Evolutionary conservation across 2,113 vertebrate species (phyloP), one percentile per base, ranked within the genome.

Genomic region (Uropsilus gracilis): DNA sequence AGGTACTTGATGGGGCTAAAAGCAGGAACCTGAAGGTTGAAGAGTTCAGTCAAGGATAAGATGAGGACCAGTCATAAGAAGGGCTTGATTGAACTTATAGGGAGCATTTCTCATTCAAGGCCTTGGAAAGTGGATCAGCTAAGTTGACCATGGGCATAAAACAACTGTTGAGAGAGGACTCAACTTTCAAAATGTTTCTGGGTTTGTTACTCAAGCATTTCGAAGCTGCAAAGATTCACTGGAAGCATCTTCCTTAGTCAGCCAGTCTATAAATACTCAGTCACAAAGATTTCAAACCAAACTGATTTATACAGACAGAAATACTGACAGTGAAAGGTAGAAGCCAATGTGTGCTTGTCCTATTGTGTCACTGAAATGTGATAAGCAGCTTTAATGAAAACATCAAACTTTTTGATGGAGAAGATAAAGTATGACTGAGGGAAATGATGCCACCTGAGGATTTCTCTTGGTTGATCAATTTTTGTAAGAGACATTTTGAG

Each of bases 331-430:
- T 13, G 42, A 59, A 59, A 3, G 24, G 8, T 10, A 9, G 50
- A 39, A 63, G 7, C 71, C 71, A 89, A 91, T n/a, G 55, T 46
- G 10, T 57, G 16, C 30, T 53, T 55, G 63, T 20, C 59, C 89
- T 42, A 37, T 12, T 91, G 64, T 34, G 66, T 46, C 44, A 61
- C 16, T 50, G 30, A 34, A 55, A 2, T 26, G 20, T n/a, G 42
- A 48, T 55, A 72, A 93, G n/a, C 42, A 83, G 20, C 64, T 72
- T 86, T 87, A 32, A 78, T 82, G 77, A 68, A 88, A 92, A 80
- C 0, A 75, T 53, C 69, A 76, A 72, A 7, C 24, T 71, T 80
- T 86, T 86, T 48, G 20, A 24, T 44, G 11, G 32, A 50, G 80
- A 95, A 87, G 37, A 84, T 55, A 90, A 85, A 30, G 12, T n/a